Conservation (phyloP, 2,797 vertebrate genomes). For the Poecilia wingei region DNA sequence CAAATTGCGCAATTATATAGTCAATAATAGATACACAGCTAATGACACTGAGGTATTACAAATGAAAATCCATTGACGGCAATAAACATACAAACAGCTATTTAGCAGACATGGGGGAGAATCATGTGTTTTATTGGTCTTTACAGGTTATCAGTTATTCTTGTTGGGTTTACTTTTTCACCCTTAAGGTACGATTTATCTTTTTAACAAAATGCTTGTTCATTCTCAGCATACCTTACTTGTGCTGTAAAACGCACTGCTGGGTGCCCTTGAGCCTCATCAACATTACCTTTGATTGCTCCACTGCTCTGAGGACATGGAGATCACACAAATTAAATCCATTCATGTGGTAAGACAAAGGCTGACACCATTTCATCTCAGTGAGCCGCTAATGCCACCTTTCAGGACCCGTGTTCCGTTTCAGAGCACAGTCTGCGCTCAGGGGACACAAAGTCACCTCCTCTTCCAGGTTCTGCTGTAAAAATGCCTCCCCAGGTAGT, state of each 20-base stretch:
- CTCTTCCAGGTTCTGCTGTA: conserved; percentile 47
- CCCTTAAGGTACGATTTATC: background rate
- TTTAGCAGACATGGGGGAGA: background rate
- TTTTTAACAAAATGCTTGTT: conserved; percentile 9
- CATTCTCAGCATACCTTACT: background rate
- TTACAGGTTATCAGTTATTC: background rate
- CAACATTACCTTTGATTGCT: conserved; percentile 63
- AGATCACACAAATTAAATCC: conserved; percentile 71
- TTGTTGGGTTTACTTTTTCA: background rate
- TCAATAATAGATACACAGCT: background rate
- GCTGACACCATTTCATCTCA: conserved; percentile 71
- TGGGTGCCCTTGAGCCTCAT: conserved; percentile 66
- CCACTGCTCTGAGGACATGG: conserved; percentile 55
- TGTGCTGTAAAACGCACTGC: conserved; percentile 23
- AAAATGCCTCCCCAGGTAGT: conserved; percentile 58
- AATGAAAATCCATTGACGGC: background rate
- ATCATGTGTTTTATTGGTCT: background rate
- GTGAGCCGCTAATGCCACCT: conserved; percentile 61
- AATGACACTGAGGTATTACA: background rate
- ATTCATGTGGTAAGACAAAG: conserved; percentile 73
- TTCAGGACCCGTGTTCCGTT: conserved; percentile 61
- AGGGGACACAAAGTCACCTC: conserved; percentile 68
- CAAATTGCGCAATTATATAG: background rate
- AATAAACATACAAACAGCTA: background rate
- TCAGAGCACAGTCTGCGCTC: conserved; percentile 37